Conservation (phyloP, 2,113 vertebrate genomes). For the Oenanthe melanoleuca region DNA sequence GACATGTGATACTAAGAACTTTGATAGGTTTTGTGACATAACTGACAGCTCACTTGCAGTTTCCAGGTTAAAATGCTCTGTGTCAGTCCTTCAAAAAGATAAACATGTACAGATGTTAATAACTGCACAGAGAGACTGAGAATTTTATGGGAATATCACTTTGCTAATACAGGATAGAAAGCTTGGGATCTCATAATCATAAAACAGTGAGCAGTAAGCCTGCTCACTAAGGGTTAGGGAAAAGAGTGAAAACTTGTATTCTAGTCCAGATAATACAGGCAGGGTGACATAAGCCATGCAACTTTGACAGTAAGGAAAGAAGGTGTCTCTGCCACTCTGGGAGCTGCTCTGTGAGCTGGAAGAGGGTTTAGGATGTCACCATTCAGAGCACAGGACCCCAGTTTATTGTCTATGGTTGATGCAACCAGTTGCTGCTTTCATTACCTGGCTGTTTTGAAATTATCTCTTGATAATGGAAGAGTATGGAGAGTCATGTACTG, state of each 20-base stretch:
- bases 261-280: not conserved
- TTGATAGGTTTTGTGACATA: not conserved
- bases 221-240: not conserved
- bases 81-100: not conserved
- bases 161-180: not conserved
- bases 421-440: accelerated
- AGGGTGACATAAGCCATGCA: not conserved
- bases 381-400: not conserved
- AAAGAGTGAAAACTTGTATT: not conserved
- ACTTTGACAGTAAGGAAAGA: not conserved
- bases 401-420: not conserved
- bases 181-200: not conserved
- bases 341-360: not conserved
- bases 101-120: not conserved
- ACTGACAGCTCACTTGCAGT: not conserved
- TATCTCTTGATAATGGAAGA: accelerated
- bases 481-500: not conserved
- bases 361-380: not conserved
- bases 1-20: not conserved
- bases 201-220: not conserved
- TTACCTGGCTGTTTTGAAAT: not conserved
- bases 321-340: not conserved
- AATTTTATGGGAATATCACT: not conserved
- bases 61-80: not conserved
- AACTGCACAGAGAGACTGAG: not conserved